Percentiles rank a stretch among this genome's conserved stretches.
phyloP scores from a whole-genome alignment of 2,797 vertebrate genomes.

The Tokudaia muenninki region DNA sequence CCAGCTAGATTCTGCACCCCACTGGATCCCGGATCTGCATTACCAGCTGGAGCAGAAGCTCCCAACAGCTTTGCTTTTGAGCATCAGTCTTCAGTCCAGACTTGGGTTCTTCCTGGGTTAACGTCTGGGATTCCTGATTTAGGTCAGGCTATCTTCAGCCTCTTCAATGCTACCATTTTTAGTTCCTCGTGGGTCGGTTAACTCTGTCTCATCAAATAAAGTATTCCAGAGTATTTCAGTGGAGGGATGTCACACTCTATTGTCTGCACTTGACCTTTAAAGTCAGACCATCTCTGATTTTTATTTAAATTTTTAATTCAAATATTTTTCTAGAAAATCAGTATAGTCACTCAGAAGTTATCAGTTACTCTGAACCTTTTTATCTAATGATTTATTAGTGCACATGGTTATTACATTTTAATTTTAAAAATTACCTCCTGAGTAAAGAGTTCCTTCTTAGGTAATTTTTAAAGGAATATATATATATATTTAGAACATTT shows the following conservation, averaged over 20 bases:
- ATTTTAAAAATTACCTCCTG: constrained; percentile 70
- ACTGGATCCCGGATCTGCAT: rapidly evolving
- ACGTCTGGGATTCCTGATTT: too few species aligned
- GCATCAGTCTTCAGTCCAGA: rapidly evolving
- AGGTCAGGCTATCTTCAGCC: too few species aligned
- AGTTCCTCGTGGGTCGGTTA: not conserved
- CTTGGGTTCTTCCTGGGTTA: rapidly evolving
- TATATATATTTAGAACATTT: not conserved
- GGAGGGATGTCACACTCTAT: not conserved
- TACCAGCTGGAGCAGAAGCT: not conserved
- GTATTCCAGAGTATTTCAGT: not conserved
- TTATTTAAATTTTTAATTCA: constrained; percentile 72
- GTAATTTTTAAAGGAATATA: constrained; percentile 38
- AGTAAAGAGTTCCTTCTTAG: constrained; percentile 49
- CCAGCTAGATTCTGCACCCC: too few species aligned
- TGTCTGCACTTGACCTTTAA: constrained; percentile 6
- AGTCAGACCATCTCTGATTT: constrained; percentile 52
- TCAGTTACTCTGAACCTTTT: constrained; percentile 30
- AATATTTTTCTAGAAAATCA: constrained; percentile 46
- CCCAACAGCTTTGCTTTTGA: rapidly evolving
- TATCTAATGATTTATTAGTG: constrained; percentile 53
- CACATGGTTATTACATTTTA: constrained; percentile 70
- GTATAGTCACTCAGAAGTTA: constrained; percentile 57
- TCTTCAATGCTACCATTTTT: rapidly evolving
- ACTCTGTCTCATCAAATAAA: not conserved